These are phyloP conservation scores for Arothron firmamentum DNA, from an alignment of 2,113 vertebrate species.

Conservation along the genomic window DNA sequence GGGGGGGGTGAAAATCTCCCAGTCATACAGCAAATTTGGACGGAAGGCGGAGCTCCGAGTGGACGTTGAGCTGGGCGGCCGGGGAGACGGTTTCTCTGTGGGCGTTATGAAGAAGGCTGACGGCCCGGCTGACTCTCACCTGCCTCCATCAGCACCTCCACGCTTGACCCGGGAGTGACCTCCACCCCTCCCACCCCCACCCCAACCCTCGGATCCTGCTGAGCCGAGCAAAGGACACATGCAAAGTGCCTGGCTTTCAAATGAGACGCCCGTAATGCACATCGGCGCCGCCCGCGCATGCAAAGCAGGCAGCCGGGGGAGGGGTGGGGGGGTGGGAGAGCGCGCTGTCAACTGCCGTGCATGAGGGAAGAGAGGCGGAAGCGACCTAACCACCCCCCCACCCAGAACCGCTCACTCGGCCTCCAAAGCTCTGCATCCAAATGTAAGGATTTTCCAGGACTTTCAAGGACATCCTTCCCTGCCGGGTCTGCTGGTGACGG, in stretches of 20 bases:
- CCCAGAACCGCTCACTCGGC: constrained; percentile 18
- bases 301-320: constrained; percentile 39
- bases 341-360: constrained; percentile 57
- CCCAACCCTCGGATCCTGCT: constrained; percentile 18
- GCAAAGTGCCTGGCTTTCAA: constrained; percentile 67
- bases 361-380: constrained; percentile 35
- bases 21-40: constrained; percentile 39
- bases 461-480: too few relatives aligned
- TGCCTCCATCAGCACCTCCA: constrained; percentile 63
- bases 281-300: constrained; percentile 55
- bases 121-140: constrained; percentile 61
- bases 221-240: constrained; percentile 68
- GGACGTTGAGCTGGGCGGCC: constrained; percentile 17
- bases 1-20: constrained; percentile 7
- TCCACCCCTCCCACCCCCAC: constrained; percentile 1
- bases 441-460: too few relatives aligned
- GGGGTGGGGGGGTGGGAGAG: neutral
- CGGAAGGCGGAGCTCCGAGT: neutral
- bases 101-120: constrained; percentile 60
- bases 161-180: constrained; percentile 49
- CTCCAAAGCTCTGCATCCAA: too few relatives aligned
- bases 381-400: constrained; percentile 35
- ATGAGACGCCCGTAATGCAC: constrained; percentile 56
- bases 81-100: constrained; percentile 36
- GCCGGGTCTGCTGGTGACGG: too few relatives aligned